Evolutionary conservation across 2,888 invertebrate genomes (phyloP), one percentile per base, ranked within the genome.

Genomic region (Sicus ferrugineus): DNA sequence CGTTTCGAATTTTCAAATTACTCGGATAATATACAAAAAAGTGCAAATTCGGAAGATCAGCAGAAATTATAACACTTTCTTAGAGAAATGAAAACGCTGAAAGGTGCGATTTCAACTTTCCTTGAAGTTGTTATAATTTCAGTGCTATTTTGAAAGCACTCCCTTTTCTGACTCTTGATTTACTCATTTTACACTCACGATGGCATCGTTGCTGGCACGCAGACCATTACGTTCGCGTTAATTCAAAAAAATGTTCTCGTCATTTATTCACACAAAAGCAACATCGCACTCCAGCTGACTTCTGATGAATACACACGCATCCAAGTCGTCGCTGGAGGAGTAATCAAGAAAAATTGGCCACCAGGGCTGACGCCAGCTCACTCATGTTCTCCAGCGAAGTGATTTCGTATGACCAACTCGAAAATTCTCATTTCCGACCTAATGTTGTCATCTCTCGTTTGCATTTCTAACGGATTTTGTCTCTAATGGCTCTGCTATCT

Each of bases 371-470:
- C 23, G 1, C 54, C 6, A 11, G 28, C 14, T 54, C 16, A 3
- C 2, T 54, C 54, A 54, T 14, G 14, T 54, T 9, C 4, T 16
- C 7, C 23, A 28, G 23, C 50, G 19, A 28, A 54, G 21, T 4
- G 19, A 50, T 23, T 42, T 9, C 42, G 42, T n/a, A 42, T n/a
- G 42, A 16, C n/a, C n/a, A 16, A n/a, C 9, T 42, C n/a, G 7
- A 34, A 34, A 34, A 34, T 9, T 34, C 14, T 7, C 14, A 34
- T 7, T 34, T 2, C 7, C n/a, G 14, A n/a, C n/a, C 11, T 42
- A n/a, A 9, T 42, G 42, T n/a, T 42, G 42, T 23, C 54, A 23
- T 54, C 28, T 54, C 26, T 54, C 54, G 14, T 54, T 54, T 54
- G 2, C 28, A 54, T 23, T 28, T 16, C 2, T 28, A 54, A 54